Base-by-base conservation (phyloP, 2,888 invertebrate genomes). In the Yponomeuta malinellus region DNA sequence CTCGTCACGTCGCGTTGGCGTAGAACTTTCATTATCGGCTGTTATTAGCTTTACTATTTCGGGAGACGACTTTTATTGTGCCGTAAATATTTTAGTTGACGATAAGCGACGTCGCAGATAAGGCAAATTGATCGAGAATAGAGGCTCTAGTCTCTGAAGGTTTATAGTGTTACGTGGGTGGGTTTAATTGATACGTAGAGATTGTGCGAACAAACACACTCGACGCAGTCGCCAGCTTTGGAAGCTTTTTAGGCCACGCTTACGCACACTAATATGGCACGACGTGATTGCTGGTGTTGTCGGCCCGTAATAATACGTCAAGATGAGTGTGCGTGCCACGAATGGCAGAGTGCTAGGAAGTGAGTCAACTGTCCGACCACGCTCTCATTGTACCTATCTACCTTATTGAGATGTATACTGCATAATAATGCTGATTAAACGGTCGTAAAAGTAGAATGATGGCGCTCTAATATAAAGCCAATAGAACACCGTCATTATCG, bases 51-150 rank as follows among this genome's bases (percentile, higher is more conserved):
- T 84, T 87, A 86, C 88, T 88, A 88, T 89, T 85, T 86, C 81
- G 78, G 81, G 80, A 79, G 83, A 84, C 82, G 85, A 83, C 81
- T 90, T 90, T 82, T 90, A 90, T 89, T 86, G 84, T 87, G 88
- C 85, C 87, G 88, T 91, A 89, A 90, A 92, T 90, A 90, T 89
- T 91, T 89, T 87, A 90, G 87, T 81, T 79, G 77, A 76, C 78
- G 90, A 90, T 90, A 91, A 88, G 83, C 83, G 79, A 80, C 79
- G 79, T 79, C 78, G 78, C 76, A 87, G 91, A 92, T 91, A 92
- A 90, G 87, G 80, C 86, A 87, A 90, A 90, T 90, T 90, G 90
- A 90, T 90, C 87, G 86, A 78, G 79, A 65, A 70, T 70, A 66
- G 48, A 79, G 76, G 76, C 78, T 78, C 78, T 77, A 78, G 78